Percentiles rank a stretch among this genome's conserved stretches.
Evolutionary conservation across 2,888 invertebrate genomes (phyloP).

Genomic region (Lysandra bellargus): DNA sequence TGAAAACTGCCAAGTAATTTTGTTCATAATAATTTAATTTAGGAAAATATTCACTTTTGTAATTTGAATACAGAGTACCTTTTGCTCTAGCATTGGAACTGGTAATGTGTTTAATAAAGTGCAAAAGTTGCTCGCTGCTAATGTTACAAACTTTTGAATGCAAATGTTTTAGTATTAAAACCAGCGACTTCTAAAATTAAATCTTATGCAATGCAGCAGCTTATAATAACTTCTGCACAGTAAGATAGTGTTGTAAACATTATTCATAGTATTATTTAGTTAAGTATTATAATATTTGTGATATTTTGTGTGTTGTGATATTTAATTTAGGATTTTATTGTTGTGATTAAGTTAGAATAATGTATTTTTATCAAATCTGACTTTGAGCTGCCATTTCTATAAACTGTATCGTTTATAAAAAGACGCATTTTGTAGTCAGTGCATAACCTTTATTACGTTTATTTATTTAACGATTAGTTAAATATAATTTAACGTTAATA

Average conservation of each 20-base stretch:
- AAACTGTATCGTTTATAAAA: not conserved
- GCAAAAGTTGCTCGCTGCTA: not conserved
- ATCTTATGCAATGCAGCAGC: constrained; percentile 9
- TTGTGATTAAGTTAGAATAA: not conserved
- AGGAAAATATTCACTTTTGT: not conserved
- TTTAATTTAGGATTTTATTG: constrained; percentile 40
- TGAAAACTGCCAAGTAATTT: constrained; percentile 24
- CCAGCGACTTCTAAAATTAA: constrained; percentile 15
- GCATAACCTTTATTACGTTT: constrained; percentile 16
- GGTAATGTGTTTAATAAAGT: not conserved
- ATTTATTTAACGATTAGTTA: constrained; percentile 37
- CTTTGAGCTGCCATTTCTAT: not conserved
- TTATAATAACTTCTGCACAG: constrained; percentile 2
- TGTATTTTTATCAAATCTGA: no score
- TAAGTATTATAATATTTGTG: constrained; percentile 49
- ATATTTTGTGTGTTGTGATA: constrained; percentile 69
- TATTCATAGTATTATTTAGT: constrained; percentile 27
- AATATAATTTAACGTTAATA: constrained; percentile 34
- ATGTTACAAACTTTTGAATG: constrained; percentile 2
- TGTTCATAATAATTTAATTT: not conserved
- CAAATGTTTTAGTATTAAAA: constrained; percentile 15
- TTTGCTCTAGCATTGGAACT: not conserved
- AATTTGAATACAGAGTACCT: not conserved
- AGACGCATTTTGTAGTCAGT: not conserved
- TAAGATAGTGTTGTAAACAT: not conserved